phyloP scores from a whole-genome alignment of 2,113 vertebrate genomes.

The Delphinapterus leucas region DNA sequence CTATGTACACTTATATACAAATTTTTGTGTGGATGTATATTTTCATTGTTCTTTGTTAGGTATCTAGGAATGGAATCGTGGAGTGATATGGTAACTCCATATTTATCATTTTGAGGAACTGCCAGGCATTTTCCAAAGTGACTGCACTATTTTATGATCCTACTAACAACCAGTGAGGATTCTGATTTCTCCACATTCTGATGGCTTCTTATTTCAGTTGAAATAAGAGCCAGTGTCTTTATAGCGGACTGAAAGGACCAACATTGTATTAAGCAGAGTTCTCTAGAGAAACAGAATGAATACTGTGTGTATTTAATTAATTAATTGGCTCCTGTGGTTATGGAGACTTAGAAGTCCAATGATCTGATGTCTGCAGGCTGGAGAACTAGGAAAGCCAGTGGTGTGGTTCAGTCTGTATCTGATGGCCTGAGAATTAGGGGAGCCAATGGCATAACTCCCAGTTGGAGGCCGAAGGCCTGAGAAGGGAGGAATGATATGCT shows the following conservation, averaged over 20 bases:
- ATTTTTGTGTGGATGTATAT: not conserved
- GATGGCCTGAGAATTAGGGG: not conserved
- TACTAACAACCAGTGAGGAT: not conserved
- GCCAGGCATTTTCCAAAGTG: not conserved
- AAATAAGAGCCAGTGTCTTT: not conserved
- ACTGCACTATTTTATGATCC: not conserved
- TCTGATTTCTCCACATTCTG: not conserved
- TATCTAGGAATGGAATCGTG: not conserved
- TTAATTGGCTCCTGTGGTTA: not conserved
- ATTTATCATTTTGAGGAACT: not conserved
- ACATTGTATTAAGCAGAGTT: not conserved
- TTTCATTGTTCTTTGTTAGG: not conserved
- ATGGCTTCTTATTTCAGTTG: not conserved
- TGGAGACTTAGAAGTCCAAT: not conserved
- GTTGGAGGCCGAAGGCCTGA: not conserved
- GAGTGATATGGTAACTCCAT: not conserved
- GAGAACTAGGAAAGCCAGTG: not conserved
- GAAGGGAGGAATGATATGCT: not conserved
- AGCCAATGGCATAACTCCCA: not conserved
- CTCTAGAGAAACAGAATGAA: not conserved
- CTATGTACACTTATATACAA: not conserved
- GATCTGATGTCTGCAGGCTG: not conserved
- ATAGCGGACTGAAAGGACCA: not conserved
- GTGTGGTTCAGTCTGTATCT: not conserved
- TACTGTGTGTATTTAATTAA: not conserved